A percentile compares a stretch with the other conserved stretches of the same genome.
Evolutionary conservation across 2,797 vertebrate genomes (phyloP).

Genomic region (Trachops cirrhosus): DNA sequence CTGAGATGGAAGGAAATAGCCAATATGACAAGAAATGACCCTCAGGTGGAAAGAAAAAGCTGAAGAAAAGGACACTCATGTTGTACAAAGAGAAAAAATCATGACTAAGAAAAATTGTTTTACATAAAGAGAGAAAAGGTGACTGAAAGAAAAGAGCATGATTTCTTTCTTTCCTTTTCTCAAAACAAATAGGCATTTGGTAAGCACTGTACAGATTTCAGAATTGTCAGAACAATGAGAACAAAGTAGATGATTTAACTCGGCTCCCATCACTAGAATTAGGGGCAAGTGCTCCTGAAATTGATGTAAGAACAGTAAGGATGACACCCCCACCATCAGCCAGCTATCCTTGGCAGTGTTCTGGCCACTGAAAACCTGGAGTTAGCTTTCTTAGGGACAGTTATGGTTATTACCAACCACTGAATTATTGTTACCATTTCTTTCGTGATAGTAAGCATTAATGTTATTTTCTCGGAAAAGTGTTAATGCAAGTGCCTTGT

Average conservation of each 20-base stretch:
- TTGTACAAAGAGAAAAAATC: background rate
- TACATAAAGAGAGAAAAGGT: background rate
- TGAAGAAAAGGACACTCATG: background rate
- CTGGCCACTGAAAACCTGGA: background rate
- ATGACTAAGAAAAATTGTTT: background rate
- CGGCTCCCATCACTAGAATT: background rate
- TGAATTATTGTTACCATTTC: background rate
- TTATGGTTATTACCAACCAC: background rate
- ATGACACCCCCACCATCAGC: no score
- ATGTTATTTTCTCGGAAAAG: background rate
- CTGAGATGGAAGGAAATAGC: background rate
- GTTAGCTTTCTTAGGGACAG: background rate
- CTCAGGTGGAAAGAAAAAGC: background rate
- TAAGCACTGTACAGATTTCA: background rate
- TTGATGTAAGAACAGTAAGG: background rate
- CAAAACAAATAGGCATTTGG: background rate
- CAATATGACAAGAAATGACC: background rate
- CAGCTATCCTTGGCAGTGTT: background rate
- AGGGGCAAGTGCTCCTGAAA: background rate
- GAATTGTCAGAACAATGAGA: background rate
- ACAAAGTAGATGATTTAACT: background rate
- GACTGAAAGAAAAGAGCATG: background rate
- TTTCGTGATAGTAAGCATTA: background rate
- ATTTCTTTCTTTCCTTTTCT: background rate
- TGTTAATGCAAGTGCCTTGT: background rate